Evolutionary conservation across 64 coral and sea anemone species (phyloP).

Genomic region (Dendronephthya gigantea): DNA sequence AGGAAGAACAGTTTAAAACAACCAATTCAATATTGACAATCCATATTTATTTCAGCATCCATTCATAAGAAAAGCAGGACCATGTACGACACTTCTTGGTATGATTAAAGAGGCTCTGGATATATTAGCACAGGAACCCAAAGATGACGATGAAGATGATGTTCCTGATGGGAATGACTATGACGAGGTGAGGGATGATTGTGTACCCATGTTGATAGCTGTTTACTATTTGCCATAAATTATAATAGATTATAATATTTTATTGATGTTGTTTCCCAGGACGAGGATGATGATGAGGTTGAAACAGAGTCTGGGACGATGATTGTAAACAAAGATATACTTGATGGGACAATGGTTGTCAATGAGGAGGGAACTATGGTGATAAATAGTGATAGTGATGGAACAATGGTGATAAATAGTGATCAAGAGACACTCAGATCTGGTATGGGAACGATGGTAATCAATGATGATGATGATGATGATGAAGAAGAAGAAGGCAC

Average conservation of each 20-base stretch:
- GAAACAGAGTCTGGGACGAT: constrained; percentile 78
- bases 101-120: constrained; percentile 74
- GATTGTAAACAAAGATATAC: background rate
- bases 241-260: background rate
- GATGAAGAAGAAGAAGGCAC: constrained; percentile 33
- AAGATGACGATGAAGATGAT: constrained; percentile 5
- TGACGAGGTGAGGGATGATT: background rate
- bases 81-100: constrained; percentile 41
- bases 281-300: constrained; percentile 46
- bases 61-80: constrained; percentile 66
- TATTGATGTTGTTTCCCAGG: constrained; percentile 27
- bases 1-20: no score
- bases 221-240: no score
- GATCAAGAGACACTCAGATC: constrained; percentile 66
- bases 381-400: constrained; percentile 5
- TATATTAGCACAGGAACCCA: constrained; percentile 72
- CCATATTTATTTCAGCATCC: constrained; percentile 48
- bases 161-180: background rate
- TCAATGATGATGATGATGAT: constrained; percentile 78
- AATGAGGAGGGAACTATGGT: constrained; percentile 54
- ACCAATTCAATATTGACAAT: background rate
- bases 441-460: constrained; percentile 83
- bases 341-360: constrained; percentile 13
- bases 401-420: constrained; percentile 85
- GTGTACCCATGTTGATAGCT: no score